Evolutionary conservation across 2,888 invertebrate genomes (phyloP).

Genomic region (Sesia apiformis): DNA sequence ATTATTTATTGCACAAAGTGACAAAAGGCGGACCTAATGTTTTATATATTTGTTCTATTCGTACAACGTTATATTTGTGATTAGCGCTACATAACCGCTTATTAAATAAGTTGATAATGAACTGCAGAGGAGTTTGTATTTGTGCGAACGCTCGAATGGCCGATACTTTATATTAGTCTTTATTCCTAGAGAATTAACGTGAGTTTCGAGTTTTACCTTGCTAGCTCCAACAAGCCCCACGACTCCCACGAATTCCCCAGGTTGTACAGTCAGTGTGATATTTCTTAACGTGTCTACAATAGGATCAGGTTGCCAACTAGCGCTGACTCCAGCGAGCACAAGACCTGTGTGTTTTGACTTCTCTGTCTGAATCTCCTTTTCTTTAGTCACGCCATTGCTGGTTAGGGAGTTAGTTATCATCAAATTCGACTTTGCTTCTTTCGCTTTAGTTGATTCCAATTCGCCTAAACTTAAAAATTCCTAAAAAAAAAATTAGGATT

Average conservation of each 20-base stretch:
- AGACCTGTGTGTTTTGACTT: slow-evolving; percentile 34
- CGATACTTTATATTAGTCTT: too few species aligned
- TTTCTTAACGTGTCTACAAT: slow-evolving; percentile 72
- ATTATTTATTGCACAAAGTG: too few species aligned
- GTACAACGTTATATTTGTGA: too few species aligned
- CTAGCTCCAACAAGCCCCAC: slow-evolving; percentile 87
- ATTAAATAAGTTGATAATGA: too few species aligned
- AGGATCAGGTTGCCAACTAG: slow-evolving; percentile 54
- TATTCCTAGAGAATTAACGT: too few species aligned
- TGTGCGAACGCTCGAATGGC: too few species aligned
- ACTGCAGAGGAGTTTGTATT: too few species aligned
- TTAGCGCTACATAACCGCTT: too few species aligned
- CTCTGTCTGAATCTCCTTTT: slow-evolving; percentile 25
- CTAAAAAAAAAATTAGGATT: slow-evolving; percentile 21
- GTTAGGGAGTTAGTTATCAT: slow-evolving; percentile 20
- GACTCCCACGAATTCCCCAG: slow-evolving; percentile 77
- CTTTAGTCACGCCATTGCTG: slow-evolving; percentile 36
- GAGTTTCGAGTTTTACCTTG: slow-evolving; percentile 56
- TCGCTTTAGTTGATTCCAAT: slow-evolving; percentile 29
- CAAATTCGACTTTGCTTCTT: slow-evolving; percentile 21
- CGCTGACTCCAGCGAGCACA: slow-evolving; percentile 52
- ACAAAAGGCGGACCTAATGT: too few species aligned
- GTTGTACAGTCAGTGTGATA: slow-evolving; percentile 61
- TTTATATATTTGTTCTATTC: too few species aligned
- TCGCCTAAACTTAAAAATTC: slow-evolving; percentile 62